Conservation (phyloP, 1,140 invertebrate species). For the Metaphire vulgaris region DNA sequence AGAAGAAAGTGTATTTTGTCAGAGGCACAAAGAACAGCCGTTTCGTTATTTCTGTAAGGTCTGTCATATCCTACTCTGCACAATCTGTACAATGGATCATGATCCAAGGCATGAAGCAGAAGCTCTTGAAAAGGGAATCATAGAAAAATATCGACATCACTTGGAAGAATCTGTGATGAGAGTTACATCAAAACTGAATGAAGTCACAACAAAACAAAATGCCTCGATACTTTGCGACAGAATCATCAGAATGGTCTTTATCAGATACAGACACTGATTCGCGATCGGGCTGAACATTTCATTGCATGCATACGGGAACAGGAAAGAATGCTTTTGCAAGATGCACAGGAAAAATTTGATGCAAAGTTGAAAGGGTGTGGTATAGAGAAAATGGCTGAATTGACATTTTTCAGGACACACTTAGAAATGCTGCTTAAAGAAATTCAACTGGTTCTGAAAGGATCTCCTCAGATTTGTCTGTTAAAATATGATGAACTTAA, state of each 20-base stretch:
- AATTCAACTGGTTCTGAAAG: conserved; percentile 15
- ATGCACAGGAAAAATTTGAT: conserved; percentile 23
- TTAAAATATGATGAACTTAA: conserved; percentile 17
- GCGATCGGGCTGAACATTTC: conserved; percentile 7
- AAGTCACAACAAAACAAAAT: conserved; percentile 22
- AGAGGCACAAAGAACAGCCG: conserved; percentile 20
- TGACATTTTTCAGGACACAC: conserved; percentile 12
- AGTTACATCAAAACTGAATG: conserved; percentile 12
- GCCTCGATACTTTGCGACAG: conserved; percentile 28
- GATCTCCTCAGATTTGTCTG: conserved; percentile 20
- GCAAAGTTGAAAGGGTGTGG: conserved; percentile 18
- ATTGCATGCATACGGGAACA: conserved; percentile 18
- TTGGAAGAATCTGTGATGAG: conserved; percentile 6
- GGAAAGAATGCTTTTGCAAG: conserved; percentile 19
- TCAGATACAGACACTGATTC: conserved; percentile 10
- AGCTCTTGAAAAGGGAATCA: conserved; percentile 21
- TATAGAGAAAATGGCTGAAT: conserved; percentile 18
- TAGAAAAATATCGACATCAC: conserved; percentile 20
- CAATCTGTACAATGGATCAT: conserved; percentile 28
- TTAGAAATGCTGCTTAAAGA: conserved; percentile 16
- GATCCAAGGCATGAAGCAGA: conserved; percentile 18
- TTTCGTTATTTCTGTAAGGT: conserved; percentile 27
- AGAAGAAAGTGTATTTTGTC: conserved; percentile 21
- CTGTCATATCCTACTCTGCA: conserved; percentile 24
- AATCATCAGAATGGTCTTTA: conserved; percentile 21